These are phyloP conservation scores for Chrysolina americana DNA, from an alignment of 2,888 invertebrate genomes.

Conservation along the genomic window DNA sequence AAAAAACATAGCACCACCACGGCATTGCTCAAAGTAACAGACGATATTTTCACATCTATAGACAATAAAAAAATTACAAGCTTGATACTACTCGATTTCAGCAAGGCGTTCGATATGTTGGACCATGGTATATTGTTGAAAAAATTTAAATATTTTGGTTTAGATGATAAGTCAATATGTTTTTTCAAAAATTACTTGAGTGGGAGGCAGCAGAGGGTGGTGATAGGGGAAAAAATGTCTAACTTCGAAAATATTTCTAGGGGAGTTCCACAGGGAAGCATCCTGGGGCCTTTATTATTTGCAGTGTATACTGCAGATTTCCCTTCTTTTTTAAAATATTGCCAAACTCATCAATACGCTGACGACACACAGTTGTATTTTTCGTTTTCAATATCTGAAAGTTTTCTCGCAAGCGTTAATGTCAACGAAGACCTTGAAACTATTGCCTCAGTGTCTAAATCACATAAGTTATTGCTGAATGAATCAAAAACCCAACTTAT, in stretches of 20 bases:
- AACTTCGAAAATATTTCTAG: not conserved
- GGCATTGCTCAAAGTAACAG: not conserved
- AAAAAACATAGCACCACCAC: not conserved
- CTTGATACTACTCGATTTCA: conserved; percentile 19
- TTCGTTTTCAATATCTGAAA: not conserved
- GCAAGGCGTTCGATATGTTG: conserved; percentile 19
- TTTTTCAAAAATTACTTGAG: too few species aligned
- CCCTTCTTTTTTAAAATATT: too few species aligned
- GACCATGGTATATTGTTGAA: conserved; percentile 14
- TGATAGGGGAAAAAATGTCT: conserved; percentile 15
- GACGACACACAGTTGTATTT: too few species aligned
- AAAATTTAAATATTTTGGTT: conserved; percentile 7
- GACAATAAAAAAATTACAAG: conserved; percentile 12
- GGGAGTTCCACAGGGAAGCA: conserved; percentile 14
- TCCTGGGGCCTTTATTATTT: conserved; percentile 2
- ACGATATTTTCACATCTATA: conserved; percentile 6
- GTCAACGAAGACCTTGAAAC: too few species aligned
- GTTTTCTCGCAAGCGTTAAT: too few species aligned
- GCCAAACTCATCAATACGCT: too few species aligned
- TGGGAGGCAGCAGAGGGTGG: conserved; percentile 19
- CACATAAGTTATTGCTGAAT: too few species aligned
- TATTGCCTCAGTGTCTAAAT: too few species aligned
- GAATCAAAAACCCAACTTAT: too few species aligned
- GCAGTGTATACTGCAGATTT: conserved; percentile 1
- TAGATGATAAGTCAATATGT: too few species aligned